phyloP scores from a whole-genome alignment of 2,888 invertebrate genomes.

The Dione vanillae region DNA sequence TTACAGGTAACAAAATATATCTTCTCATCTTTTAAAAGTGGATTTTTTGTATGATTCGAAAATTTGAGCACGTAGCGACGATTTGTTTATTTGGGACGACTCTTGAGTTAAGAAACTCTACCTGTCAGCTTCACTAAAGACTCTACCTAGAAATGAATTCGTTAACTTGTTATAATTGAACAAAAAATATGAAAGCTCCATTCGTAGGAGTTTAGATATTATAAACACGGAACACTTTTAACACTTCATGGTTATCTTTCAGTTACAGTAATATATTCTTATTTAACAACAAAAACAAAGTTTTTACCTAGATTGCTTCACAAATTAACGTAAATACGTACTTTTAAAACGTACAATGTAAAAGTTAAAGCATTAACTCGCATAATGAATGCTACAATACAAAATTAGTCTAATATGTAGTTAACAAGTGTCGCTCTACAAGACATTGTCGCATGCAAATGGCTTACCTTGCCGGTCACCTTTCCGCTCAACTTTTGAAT shows the following conservation, averaged over 20 bases:
- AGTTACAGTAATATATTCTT: too few species aligned
- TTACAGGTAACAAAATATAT: slow-evolving; percentile 35
- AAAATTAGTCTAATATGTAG: background rate
- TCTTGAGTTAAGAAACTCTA: background rate
- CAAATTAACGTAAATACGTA: background rate
- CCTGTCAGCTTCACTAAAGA: slow-evolving; percentile 1
- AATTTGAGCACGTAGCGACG: background rate
- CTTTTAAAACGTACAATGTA: background rate
- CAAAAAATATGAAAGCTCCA: background rate
- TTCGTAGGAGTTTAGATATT: background rate
- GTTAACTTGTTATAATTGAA: background rate
- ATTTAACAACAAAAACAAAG: too few species aligned
- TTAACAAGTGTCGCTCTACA: background rate
- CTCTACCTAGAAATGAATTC: slow-evolving; percentile 4
- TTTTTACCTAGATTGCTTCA: background rate
- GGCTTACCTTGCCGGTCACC: background rate
- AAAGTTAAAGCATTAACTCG: background rate
- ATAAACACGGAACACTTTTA: too few species aligned
- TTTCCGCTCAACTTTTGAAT: slow-evolving; percentile 10
- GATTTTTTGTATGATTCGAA: slow-evolving; percentile 19
- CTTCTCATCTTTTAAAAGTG: slow-evolving; percentile 4
- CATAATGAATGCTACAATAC: background rate
- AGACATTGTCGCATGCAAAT: slow-evolving; percentile 14
- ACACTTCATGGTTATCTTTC: too few species aligned
- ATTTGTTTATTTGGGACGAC: slow-evolving; percentile 24